Evolutionary conservation across 2,888 invertebrate species (phyloP).

Genomic region (Hyles lineata): DNA sequence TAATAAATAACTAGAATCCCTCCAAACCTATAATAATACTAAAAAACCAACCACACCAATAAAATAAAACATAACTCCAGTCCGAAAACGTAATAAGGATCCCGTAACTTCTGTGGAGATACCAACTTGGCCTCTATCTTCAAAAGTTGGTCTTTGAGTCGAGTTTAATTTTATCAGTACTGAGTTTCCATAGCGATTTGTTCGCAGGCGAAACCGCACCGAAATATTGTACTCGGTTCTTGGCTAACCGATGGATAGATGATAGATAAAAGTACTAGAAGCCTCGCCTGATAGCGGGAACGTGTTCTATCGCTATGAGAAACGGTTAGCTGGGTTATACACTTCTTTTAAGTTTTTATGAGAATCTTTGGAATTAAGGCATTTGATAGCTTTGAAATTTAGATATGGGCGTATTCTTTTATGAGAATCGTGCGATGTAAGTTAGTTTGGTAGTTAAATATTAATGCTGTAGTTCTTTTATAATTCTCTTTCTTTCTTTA

Average conservation of each 20-base stretch:
- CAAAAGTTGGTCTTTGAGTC: slow-evolving; percentile 69
- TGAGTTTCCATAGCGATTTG: slow-evolving; percentile 43
- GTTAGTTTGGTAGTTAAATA: too few relatives aligned
- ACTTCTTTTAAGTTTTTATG: not conserved
- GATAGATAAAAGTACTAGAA: not conserved
- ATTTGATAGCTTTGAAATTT: too few relatives aligned
- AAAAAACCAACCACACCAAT: not conserved
- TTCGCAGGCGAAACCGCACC: not conserved
- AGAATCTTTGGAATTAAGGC: not conserved
- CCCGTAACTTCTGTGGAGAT: slow-evolving; percentile 53
- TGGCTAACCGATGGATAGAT: slow-evolving; percentile 14
- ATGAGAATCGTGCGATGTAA: not conserved
- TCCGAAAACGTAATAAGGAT: slow-evolving; percentile 29
- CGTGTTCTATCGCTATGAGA: not conserved
- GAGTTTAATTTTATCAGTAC: slow-evolving; percentile 68
- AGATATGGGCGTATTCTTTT: not conserved
- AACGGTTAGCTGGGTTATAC: not conserved
- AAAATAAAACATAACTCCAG: slow-evolving; percentile 8
- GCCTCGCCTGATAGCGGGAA: not conserved
- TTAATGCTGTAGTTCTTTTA: too few relatives aligned
- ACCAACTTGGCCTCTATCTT: slow-evolving; percentile 65
- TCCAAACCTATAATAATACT: not conserved
- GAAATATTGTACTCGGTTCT: slow-evolving; percentile 40
- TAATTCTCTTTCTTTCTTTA: too few relatives aligned
- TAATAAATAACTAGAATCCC: too few relatives aligned